Evolutionary conservation across 1,140 invertebrate genomes (phyloP).

Genomic region (Armadillidium nasatum): DNA sequence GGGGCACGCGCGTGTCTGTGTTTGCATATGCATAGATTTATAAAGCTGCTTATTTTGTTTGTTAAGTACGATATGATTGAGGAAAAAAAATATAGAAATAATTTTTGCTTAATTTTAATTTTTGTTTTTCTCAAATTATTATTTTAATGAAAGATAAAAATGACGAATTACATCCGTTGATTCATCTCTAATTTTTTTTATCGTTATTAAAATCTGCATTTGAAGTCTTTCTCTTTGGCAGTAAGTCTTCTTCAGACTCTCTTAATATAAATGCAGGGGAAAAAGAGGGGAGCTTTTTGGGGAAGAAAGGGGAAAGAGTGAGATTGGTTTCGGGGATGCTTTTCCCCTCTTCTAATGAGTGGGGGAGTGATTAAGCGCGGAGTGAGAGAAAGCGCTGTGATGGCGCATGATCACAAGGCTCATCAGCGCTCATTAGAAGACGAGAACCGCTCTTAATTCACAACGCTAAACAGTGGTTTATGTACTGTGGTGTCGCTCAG

Average conservation of each 20-base stretch:
- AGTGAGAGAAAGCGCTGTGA: constrained; percentile 2
- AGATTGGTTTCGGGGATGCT: background rate
- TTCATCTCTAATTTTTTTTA: too few relatives aligned
- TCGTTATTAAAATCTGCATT: too few relatives aligned
- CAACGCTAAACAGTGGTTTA: constrained; percentile 3
- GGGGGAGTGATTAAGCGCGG: constrained; percentile 6
- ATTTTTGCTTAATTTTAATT: too few relatives aligned
- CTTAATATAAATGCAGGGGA: background rate
- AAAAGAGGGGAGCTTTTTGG: background rate
- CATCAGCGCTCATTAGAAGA: constrained; percentile 4
- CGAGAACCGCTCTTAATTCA: constrained; percentile 11
- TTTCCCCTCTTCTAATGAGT: constrained; percentile 9
- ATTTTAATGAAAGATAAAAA: too few relatives aligned
- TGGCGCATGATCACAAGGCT: background rate
- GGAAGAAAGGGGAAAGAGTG: background rate
- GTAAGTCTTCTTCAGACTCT: background rate
- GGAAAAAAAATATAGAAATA: too few relatives aligned
- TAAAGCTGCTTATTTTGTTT: too few relatives aligned
- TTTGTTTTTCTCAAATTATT: too few relatives aligned
- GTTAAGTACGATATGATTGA: too few relatives aligned
- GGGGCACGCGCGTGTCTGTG: too few relatives aligned
- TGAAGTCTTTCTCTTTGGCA: background rate
- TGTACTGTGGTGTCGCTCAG: background rate
- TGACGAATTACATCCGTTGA: too few relatives aligned
- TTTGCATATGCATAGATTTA: too few relatives aligned